A percentile compares a stretch with the other conserved stretches of the same genome.
Evolutionary conservation across 1,140 invertebrate genomes (phyloP).

Genomic region (Goniozus legneri): DNA sequence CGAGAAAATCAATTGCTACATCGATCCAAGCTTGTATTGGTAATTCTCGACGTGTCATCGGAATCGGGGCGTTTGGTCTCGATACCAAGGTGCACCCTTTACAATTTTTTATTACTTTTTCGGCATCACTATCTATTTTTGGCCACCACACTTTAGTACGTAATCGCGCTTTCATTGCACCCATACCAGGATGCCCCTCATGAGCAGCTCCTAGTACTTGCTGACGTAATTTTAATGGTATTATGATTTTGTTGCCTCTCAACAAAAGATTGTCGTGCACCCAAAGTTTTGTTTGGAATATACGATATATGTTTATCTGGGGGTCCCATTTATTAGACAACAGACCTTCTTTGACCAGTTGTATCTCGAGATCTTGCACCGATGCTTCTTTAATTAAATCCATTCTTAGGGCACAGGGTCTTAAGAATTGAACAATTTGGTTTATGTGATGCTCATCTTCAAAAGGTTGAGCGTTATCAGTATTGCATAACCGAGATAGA

Average conservation of each 20-base stretch:
- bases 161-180: conserved; percentile 32
- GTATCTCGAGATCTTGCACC: background rate
- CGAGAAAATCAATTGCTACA: conserved; percentile 30
- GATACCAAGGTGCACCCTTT: conserved; percentile 23
- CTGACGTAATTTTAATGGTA: conserved; percentile 18
- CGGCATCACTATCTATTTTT: conserved; percentile 30
- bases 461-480: no score
- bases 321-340: conserved; percentile 1
- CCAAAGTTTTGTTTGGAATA: conserved; percentile 15
- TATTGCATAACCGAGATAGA: conserved; percentile 32
- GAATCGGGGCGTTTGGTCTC: conserved; percentile 21
- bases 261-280: conserved; percentile 7
- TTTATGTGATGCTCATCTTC: no score
- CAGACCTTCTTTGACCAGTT: background rate
- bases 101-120: conserved; percentile 30
- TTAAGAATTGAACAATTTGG: no score
- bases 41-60: conserved; percentile 26
- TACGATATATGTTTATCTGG: no score
- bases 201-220: conserved; percentile 28
- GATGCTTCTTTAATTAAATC: conserved; percentile 2
- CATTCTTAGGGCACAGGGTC: background rate
- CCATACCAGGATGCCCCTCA: conserved; percentile 35
- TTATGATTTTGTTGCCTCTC: conserved; percentile 12
- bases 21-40: conserved; percentile 25
- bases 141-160: conserved; percentile 45